Evolutionary conservation across 2,888 invertebrate species (phyloP), one percentile per base, ranked within the genome.

Genomic region (Tetranychus truncatus): DNA sequence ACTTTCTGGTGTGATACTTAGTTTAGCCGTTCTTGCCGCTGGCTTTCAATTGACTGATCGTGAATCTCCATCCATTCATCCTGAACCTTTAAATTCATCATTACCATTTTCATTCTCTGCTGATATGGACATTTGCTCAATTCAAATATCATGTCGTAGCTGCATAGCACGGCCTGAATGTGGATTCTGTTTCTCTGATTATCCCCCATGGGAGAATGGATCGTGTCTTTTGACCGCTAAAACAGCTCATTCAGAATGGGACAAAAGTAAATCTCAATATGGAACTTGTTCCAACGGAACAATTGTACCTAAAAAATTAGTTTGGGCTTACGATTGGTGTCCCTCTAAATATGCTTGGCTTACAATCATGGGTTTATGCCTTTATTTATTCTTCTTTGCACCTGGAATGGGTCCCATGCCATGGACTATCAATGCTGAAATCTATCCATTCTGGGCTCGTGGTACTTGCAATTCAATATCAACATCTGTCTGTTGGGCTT

Each of bases 391-490:
- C 78, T 83, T 81, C 78, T 85, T 85, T 81, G 83, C 85, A 24
- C 84, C 85, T 77, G 83, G 82, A 81, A 76, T 76, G 74, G 85
- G 85, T 7, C 84, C 85, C 2, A 85, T 85, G 83, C 85, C 85
- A 1, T 86, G 86, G 86, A 85, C 85, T 6, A 82, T 86, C 74
- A 86, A 86, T 80, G 84, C 85, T 5, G 86, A 86, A 80, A 85
- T 86, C 74, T 86, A 84, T 79, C 86, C 86, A 0, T 80, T 83
- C 55, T 86, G 85, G 86, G 85, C 86, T 3, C 81, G 86, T 34
- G 82, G 85, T 71, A 84, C 84, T 0, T 84, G 85, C 73, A 83
- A 80, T 73, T 82, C 84, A 65, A 78, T 84, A n/a, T 81, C 85
- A 9, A 84, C 84, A 3, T 82, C 83, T 1, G 80, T 82, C 71